These are phyloP conservation scores for Halictus quadricinctus DNA, from an alignment of 2,888 invertebrate genomes.

Conservation along the genomic window DNA sequence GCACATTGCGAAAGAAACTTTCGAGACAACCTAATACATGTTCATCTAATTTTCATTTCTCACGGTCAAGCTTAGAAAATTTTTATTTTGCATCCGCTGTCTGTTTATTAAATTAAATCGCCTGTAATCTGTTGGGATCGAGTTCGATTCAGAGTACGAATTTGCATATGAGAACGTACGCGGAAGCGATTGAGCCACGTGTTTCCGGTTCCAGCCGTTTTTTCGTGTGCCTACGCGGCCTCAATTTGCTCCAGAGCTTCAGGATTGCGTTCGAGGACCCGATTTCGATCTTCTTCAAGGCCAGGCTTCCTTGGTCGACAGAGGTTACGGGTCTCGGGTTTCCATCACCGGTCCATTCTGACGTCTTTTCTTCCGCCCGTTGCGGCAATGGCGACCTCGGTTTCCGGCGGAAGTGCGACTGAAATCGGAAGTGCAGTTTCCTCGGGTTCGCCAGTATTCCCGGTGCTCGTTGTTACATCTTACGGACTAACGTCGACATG, in stretches of 20 bases:
- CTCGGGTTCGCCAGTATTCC: constrained; percentile 66
- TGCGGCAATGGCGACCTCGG: constrained; percentile 40
- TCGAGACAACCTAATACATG: not conserved
- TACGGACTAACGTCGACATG: constrained; percentile 29
- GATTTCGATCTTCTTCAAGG: constrained; percentile 51
- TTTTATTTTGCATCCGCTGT: not conserved
- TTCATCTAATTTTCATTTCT: too few relatives aligned
- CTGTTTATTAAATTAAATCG: not conserved
- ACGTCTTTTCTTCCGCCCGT: constrained; percentile 20
- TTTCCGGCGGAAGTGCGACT: constrained; percentile 46
- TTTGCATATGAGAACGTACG: constrained; percentile 40
- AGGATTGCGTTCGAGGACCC: constrained; percentile 58
- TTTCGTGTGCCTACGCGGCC: constrained; percentile 45
- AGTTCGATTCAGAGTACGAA: not conserved
- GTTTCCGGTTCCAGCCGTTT: constrained; percentile 31
- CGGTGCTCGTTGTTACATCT: constrained; percentile 56
- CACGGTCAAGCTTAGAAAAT: not conserved
- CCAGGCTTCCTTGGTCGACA: constrained; percentile 43
- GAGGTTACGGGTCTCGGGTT: constrained; percentile 42
- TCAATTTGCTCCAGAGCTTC: constrained; percentile 65
- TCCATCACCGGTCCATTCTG: constrained; percentile 46
- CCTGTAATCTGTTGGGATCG: not conserved
- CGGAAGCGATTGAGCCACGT: constrained; percentile 33
- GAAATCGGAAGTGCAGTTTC: constrained; percentile 49
- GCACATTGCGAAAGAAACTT: not conserved